Evolutionary conservation across 1,140 invertebrate genomes (phyloP), one percentile per base, ranked within the genome.

Genomic region (Antheraea pernyi): DNA sequence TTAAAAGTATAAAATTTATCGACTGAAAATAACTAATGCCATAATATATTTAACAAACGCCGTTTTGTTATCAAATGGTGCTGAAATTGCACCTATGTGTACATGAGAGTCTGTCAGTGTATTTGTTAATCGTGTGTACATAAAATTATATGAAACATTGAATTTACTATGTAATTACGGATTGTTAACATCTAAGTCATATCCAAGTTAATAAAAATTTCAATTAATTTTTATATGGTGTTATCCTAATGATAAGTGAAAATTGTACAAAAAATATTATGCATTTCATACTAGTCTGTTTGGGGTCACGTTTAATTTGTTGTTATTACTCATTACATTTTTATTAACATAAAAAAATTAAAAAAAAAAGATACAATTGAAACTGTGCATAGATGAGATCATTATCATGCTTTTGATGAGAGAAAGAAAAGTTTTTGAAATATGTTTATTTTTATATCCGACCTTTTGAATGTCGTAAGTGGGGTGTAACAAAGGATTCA

Each of bases 201-300:
- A 89, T 91, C 86, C 79, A 81, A 80, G 84, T 89, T 91, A 86
- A 84, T 81, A 79, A 81, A 85, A 80, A 5, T 84, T 85, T 89
- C 81, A 53, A 53, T 53, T 84, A 86, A 82, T 84, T 85, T 88
- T 85, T 88, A 88, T 82, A 82, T 85, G 83, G 82, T 88, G 89
- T 91, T 91, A 91, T 88, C 78, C 82, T 91, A 91, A 84, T 91
- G 74, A 77, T 91, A 91, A 88, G 89, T 80, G 77, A 87, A 84
- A 86, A 84, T 72, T 91, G 89, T 91, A 91, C 86, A 91, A 91
- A 30, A 90, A 88, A 85, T 85, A 88, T 83, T 72, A 85, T 91
- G 88, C 89, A 91, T 91, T 91, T 91, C 85, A 85, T 83, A 86
- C 88, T 91, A 91, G 89, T 91, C 89, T 85, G 73, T 80, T 90